Evolutionary conservation across 37 sponge, comb jelly and placozoan genomes (phyloP), one percentile per base, ranked within the genome.

Genomic region (Sycon ciliatum): DNA sequence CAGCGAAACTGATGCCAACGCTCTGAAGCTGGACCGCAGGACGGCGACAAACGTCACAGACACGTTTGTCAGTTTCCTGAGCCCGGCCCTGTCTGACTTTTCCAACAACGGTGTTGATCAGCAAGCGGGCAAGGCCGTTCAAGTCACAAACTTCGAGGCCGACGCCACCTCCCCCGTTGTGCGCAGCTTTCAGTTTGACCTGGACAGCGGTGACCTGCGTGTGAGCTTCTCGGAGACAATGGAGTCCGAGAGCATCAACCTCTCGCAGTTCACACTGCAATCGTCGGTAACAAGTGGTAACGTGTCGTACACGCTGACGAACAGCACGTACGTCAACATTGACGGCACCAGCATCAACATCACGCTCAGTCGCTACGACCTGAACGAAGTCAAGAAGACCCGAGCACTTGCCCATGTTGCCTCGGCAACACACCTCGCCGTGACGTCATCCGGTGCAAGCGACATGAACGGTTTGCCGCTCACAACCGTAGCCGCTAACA

Each of bases 391-490:
- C 71, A 89, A 89, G 49, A 36, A 60, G 56, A 71, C 82, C 1
- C 56, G 76, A 36, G 80, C 55, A 13, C 72, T 89, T 0, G 83
- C 83, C 13, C 82, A 83, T 23, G 27, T 31, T 2, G 24, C 36
- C 3, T 22, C 34, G 6, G 79, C 85, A 52, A 82, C 83, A 7
- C 87, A 76, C 65, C 71, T 87, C 55, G 71, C 85, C 5, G 56
- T 79, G 23, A 75, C 76, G 26, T 23, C 73, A n/a, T 71, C 56
- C 38, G 79, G 71, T 38, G 63, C 87, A 0, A 53, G 54, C 31
- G 93, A 92, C 38, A 88, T 85, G 81, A 74, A 70, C 11, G 83
- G 81, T 24, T 56, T 85, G 33, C 82, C 82, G 28, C 76, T 92
- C 28, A 76, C 74, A 29, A 81, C 40, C 11, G 75, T 85, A 4